Percentiles rank a stretch among this genome's conserved stretches.
phyloP scores from a whole-genome alignment of 2,113 vertebrate species.

The Circaetus cinerascens region DNA sequence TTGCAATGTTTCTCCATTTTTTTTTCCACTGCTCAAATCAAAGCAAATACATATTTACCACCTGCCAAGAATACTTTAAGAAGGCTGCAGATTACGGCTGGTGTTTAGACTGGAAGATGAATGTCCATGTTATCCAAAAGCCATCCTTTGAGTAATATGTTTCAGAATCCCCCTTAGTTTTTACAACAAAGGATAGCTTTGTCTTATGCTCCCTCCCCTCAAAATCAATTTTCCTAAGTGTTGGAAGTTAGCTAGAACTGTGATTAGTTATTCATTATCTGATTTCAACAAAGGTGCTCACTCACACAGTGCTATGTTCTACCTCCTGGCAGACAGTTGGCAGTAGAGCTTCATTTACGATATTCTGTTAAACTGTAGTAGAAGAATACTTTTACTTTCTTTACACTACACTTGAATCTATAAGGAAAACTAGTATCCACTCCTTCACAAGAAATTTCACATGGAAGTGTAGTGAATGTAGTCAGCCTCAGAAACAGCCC shows the following conservation, averaged over 20 bases:
- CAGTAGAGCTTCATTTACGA: not conserved
- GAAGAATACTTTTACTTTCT: not conserved
- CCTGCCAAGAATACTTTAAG: not conserved
- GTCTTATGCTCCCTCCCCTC: not conserved
- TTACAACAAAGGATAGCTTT: not conserved
- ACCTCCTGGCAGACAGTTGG: not conserved
- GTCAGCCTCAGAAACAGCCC: not conserved
- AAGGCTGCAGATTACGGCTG: not conserved
- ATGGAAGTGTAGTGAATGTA: not conserved
- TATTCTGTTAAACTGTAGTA: not conserved
- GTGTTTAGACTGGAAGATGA: not conserved
- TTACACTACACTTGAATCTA: not conserved
- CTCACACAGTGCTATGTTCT: not conserved
- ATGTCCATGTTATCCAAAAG: not conserved
- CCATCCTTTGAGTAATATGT: not conserved
- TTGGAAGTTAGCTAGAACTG: not conserved
- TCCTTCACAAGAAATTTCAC: not conserved
- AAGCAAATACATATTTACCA: not conserved
- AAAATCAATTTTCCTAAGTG: not conserved
- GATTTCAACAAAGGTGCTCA: not conserved
- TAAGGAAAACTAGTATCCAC: not conserved
- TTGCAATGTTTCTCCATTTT: not conserved
- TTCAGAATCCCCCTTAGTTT: not conserved
- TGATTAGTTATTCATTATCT: not conserved
- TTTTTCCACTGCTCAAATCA: not conserved